Base-by-base conservation (phyloP, 2,888 invertebrate genomes). In the Heteropelma amictum region DNA sequence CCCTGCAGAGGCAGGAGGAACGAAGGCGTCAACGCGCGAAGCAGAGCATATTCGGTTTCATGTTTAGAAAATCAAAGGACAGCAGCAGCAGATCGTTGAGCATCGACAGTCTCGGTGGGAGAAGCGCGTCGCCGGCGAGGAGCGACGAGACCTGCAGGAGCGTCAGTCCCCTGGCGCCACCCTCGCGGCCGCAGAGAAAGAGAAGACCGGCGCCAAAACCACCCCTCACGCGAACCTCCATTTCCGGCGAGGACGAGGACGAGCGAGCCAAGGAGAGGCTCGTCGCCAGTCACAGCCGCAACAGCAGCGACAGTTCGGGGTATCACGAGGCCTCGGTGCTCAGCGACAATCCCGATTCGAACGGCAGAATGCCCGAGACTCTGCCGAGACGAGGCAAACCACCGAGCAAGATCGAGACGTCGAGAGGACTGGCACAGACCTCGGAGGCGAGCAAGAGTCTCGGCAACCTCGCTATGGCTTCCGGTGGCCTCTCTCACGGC, bases 241-340 rank as follows among this genome's bases (percentile, higher is more conserved):
- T 49, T 33, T 35, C 68, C 65, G 68, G 45, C 28, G 73, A 67
- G 17, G 60, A 65, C 56, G 86, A 87, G 56, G 77, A 72, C 78
- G 82, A 77, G 72, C 45, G 81, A n/a, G n/a, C n/a, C 28, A 87
- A 86, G 47, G 86, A 86, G n/a, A 88, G 90, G 84, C 83, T 93
- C 82, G 88, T 92, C 42, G 92, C 92, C 74, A 92, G 91, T 82
- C 94, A 94, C 90, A 94, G 93, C 42, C 90, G 94, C 77, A 93
- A 93, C 83, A 93, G 93, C 87, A 94, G 94, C 76, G 94, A 94
- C 85, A 94, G 94, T 80, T 93, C 93, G 69, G 94, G 94, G 0
- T 94, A 94, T 84, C 94, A 94, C 85, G 94, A 94, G 84, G 92
- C 93, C 0, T 93, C 93, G 5, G 91, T 93, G 58, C 89, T 92